Conservation (phyloP, 2,113 vertebrate genomes). For the Columba livia region DNA sequence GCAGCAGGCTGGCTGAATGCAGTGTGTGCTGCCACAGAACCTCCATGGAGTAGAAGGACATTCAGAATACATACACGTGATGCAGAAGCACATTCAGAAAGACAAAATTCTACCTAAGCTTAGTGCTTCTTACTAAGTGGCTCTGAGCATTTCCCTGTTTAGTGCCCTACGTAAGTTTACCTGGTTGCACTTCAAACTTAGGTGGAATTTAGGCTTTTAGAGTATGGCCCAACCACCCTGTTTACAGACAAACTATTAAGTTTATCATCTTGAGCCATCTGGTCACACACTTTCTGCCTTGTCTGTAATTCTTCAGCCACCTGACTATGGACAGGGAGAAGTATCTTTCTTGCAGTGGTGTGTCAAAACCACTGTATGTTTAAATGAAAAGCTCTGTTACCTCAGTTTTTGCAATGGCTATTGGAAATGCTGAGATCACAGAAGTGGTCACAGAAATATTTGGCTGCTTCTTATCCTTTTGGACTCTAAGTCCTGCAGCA, state of each 20-base stretch:
- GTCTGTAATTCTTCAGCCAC: not conserved
- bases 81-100: not conserved
- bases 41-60: rapidly evolving
- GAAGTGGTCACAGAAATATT: not conserved
- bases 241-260: not conserved
- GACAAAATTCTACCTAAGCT: conserved; percentile 18
- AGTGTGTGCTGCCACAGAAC: not conserved
- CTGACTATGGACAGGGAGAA: not conserved
- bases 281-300: not conserved
- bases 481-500: not conserved
- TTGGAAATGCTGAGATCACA: not conserved
- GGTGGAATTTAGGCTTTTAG: conserved; percentile 9
- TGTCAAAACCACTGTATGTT: not conserved
- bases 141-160: conserved; percentile 31
- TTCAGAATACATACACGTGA: not conserved
- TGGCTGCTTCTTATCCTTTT: not conserved
- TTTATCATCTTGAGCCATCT: not conserved
- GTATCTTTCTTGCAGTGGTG: not conserved
- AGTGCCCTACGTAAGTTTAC: conserved; percentile 28
- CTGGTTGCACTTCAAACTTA: conserved; percentile 19
- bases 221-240: not conserved
- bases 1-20: not conserved
- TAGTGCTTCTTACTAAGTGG: conserved; percentile 24
- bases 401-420: not conserved
- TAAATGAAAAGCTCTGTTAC: not conserved